Evolutionary conservation across 2,113 vertebrate species (phyloP).

Genomic region (Tautogolabrus adspersus): DNA sequence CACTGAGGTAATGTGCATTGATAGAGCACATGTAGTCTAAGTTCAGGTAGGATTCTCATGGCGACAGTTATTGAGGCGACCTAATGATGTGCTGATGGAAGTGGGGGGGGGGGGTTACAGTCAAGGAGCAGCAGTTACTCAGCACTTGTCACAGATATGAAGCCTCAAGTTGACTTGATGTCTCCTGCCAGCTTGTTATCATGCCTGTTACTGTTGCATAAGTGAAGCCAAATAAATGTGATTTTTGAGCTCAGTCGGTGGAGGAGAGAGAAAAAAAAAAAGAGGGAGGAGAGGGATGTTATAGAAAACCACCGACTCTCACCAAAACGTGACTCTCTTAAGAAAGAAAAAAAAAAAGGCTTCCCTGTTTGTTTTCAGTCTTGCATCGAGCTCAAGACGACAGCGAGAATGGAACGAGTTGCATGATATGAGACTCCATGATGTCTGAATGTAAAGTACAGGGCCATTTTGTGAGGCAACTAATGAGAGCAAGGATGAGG

Average conservation of each 20-base stretch:
- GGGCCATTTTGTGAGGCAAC: constrained; percentile 73
- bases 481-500: constrained; percentile 50
- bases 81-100: constrained; percentile 37
- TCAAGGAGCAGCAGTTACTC: constrained; percentile 57
- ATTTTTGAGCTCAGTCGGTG: constrained; percentile 43
- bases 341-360: not conserved
- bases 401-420: constrained; percentile 13
- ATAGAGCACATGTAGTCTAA: constrained; percentile 25
- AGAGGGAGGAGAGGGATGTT: not conserved
- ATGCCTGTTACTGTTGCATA: constrained; percentile 66
- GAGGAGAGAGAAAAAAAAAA: constrained; percentile 8
- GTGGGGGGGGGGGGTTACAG: constrained; percentile 3
- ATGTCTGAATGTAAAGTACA: constrained; percentile 69
- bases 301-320: constrained; percentile 2
- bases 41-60: constrained; percentile 25
- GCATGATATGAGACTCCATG: constrained; percentile 61
- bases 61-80: constrained; percentile 24
- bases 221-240: constrained; percentile 61
- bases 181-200: constrained; percentile 74
- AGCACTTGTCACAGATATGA: constrained; percentile 66
- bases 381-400: constrained; percentile 20
- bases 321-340: not conserved
- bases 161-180: constrained; percentile 69
- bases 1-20: not conserved
- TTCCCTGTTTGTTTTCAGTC: constrained; percentile 1